Percentiles rank a stretch among this genome's conserved stretches.
Evolutionary conservation across 2,888 invertebrate genomes (phyloP).

Genomic region (Crepidodera aurea): DNA sequence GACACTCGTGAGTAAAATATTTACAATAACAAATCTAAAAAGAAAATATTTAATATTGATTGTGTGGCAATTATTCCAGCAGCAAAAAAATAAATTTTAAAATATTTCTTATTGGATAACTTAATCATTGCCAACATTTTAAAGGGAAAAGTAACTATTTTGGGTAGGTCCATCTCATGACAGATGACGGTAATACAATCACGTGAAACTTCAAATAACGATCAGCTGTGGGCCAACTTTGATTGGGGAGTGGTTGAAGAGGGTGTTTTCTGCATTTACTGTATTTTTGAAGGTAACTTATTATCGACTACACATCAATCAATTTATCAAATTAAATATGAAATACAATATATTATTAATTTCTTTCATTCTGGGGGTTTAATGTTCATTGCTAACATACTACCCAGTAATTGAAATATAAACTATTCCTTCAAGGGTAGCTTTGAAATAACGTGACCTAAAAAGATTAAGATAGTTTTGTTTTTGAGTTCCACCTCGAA

Average conservation of each 20-base stretch:
- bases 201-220: conserved; percentile 59
- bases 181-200: conserved; percentile 53
- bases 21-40: not conserved
- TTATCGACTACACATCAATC: conserved; percentile 21
- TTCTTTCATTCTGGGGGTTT: conserved; percentile 6
- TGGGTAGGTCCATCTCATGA: conserved; percentile 28
- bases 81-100: too few relatives aligned
- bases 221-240: conserved; percentile 56
- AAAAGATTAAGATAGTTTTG: not conserved
- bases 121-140: not conserved
- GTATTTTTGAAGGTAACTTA: conserved; percentile 44
- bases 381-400: conserved; percentile 5
- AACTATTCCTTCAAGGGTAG: conserved; percentile 8
- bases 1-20: conserved; percentile 7
- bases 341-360: conserved; percentile 25
- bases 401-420: conserved; percentile 12
- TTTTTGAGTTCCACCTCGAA: not conserved
- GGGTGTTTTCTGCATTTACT: conserved; percentile 52
- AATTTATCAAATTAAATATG: conserved; percentile 24
- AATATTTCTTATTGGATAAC: too few relatives aligned
- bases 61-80: too few relatives aligned
- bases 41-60: not conserved
- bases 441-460: conserved; percentile 4
- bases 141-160: conserved; percentile 1
- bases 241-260: conserved; percentile 60